Percentiles rank a stretch among this genome's conserved stretches.
phyloP scores from a whole-genome alignment of 2,113 vertebrate genomes.

The Psilopsiagon aymara region DNA sequence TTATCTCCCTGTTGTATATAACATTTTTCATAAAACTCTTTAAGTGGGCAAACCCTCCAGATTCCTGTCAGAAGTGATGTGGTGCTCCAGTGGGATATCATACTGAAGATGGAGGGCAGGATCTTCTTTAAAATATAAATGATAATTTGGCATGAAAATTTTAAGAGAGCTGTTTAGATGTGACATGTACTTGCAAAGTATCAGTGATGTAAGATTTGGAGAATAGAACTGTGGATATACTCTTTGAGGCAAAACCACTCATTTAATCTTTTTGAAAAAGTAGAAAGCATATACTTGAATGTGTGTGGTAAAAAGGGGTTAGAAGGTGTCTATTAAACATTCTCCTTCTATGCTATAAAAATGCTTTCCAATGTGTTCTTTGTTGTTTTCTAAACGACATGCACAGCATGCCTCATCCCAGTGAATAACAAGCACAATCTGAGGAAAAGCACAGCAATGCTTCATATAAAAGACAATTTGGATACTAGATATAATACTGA shows the following conservation, averaged over 20 bases:
- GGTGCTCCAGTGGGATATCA: neutral
- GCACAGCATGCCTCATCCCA: accelerated
- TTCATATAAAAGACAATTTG: neutral
- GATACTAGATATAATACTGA: neutral
- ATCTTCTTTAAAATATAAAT: neutral
- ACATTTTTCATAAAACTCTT: no score
- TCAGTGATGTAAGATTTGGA: neutral
- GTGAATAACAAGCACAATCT: neutral
- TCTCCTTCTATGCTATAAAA: neutral
- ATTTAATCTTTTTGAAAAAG: neutral
- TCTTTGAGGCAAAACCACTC: neutral
- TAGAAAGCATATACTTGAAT: neutral
- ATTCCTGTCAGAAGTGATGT: neutral
- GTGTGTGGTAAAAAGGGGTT: neutral
- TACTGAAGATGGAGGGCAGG: neutral
- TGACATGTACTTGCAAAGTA: neutral
- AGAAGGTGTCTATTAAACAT: neutral
- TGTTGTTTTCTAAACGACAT: neutral
- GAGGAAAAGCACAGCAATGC: neutral
- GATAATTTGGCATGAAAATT: neutral
- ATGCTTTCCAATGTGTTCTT: neutral
- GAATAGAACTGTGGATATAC: neutral
- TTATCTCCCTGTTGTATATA: neutral
- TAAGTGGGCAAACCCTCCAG: neutral
- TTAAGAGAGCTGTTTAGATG: neutral